These are phyloP conservation scores for Mormyrops boulengeri DNA, from an alignment of 2,797 vertebrate species.

Conservation along the genomic window DNA sequence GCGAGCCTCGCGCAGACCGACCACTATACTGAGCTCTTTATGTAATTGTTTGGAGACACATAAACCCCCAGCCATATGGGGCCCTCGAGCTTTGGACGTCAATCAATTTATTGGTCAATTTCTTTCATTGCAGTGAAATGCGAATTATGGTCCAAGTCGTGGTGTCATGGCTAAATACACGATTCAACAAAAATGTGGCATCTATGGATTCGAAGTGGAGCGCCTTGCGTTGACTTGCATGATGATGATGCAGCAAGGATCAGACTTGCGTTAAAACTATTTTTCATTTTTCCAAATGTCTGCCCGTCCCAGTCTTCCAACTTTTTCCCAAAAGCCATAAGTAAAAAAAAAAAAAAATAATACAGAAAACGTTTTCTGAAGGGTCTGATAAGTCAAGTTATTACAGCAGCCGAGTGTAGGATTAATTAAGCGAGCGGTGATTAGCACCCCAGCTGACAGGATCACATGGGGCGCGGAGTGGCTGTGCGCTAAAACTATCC, in stretches of 20 bases:
- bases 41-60: constrained; percentile 59
- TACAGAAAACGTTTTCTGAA: not conserved
- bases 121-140: constrained; percentile 55
- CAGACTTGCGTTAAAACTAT: not conserved
- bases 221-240: not conserved
- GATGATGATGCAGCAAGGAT: not conserved
- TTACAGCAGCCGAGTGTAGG: constrained; percentile 60
- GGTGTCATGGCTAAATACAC: constrained; percentile 1
- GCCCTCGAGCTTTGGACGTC: constrained; percentile 44
- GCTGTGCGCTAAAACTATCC: not conserved
- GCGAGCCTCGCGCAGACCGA: not conserved
- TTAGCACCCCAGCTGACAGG: constrained; percentile 48
- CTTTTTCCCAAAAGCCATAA: not conserved
- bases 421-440: constrained; percentile 63
- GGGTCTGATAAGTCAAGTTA: constrained; percentile 60
- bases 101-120: constrained; percentile 57
- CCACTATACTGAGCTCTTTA: constrained; percentile 59
- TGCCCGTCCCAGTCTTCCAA: not conserved
- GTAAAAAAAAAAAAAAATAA: not conserved
- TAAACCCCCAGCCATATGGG: constrained; percentile 61
- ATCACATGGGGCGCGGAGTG: constrained; percentile 30
- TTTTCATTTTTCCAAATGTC: not conserved
- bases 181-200: not conserved
- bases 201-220: not conserved
- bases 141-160: constrained; percentile 17